Percentiles rank a stretch among this genome's conserved stretches.
phyloP scores from a whole-genome alignment of 2,797 vertebrate species.

The Gallirallus australis region DNA sequence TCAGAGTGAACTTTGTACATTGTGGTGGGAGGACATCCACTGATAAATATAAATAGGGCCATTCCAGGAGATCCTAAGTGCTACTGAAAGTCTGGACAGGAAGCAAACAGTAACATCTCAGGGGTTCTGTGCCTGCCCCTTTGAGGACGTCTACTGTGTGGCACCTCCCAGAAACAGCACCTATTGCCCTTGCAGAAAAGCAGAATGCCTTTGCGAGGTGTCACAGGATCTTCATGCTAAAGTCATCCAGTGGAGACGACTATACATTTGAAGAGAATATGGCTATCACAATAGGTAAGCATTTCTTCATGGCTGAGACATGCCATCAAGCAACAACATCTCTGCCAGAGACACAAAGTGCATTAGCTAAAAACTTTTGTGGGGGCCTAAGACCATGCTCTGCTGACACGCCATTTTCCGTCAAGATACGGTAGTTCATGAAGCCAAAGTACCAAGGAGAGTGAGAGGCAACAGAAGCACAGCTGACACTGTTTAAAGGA shows the following conservation, averaged over 20 bases:
- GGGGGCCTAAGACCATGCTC: neutral
- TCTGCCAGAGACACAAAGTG: neutral
- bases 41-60: neutral
- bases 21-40: neutral
- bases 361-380: neutral
- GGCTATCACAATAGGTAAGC: neutral
- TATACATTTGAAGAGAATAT: neutral
- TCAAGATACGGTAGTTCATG: neutral
- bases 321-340: neutral
- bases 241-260: neutral
- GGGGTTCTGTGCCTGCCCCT: accelerated
- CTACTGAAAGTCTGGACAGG: neutral
- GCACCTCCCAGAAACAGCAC: neutral
- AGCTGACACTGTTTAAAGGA: neutral
- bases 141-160: neutral
- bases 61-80: neutral
- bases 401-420: neutral
- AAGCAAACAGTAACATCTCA: neutral
- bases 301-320: neutral
- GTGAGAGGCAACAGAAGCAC: neutral
- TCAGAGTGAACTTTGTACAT: neutral
- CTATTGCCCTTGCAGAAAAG: neutral
- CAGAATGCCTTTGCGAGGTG: neutral
- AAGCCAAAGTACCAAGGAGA: neutral
- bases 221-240: neutral